Evolutionary conservation across 2,888 invertebrate genomes (phyloP), one percentile per base, ranked within the genome.

Genomic region (Euclidia mi): DNA sequence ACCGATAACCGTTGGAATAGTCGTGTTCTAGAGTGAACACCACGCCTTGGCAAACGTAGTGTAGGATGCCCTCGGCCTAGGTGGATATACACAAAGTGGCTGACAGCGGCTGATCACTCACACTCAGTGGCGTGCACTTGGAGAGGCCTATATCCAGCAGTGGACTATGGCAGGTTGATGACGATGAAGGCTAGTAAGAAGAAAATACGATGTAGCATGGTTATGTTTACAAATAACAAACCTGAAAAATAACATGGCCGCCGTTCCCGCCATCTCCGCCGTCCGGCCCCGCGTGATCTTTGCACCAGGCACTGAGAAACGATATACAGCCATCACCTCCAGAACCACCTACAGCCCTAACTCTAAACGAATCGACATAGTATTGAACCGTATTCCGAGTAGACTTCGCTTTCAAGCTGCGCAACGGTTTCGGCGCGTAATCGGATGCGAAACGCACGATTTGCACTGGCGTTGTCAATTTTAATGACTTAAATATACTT

Each of bases 251-350:
- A 0, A 99, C 97, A 91, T 99, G 99, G 0, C 98, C 99, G 0
- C 99, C 99, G 82, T 98, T 96, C 0, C 99, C 99, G 0, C 99
- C 99, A 87, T 99, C 98, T 0, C 99, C 99, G 0, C 99, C 99
- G 88, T 98, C 98, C 0, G 99, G 99, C 0, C 99, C 99, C 0
- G 98, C 99, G 53, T 95, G 95, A 63, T 98, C 99, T 78, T 98
- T 98, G 48, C 95, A 95, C 95, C 96, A 98, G 6, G 96, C 92
- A 60, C 96, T 96, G 3, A 98, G 91, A 84, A 99, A 99, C 0
- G 98, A 98, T 50, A 99, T 96, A 71, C 96, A 96, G 0, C 99
- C 99, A 92, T 99, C 96, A 0, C 99, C 99, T 0, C 99, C 99
- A 25, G 96, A 96, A 0, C 99, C 99, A 0, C 97, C 99, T 0